Base-by-base conservation (phyloP, 2,888 invertebrate genomes). In the Bibio marci region DNA sequence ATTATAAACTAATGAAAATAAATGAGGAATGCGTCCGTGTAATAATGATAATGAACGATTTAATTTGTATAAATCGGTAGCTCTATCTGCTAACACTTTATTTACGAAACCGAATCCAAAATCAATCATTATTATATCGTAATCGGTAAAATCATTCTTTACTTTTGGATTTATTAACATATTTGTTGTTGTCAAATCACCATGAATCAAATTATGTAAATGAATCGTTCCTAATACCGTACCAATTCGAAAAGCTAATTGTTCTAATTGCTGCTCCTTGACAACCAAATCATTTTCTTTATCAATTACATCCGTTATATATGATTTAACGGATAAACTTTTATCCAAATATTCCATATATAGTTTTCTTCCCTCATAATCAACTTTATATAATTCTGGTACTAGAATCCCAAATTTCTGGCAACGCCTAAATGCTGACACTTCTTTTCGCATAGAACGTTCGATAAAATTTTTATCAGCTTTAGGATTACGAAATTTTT, bases 121-220 rank as follows among this genome's bases (percentile, higher is more conserved):
- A 62, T 98, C 98, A 49, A 98, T 91, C 47, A 95, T 66, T 6
- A 81, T 72, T 8, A 94, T 55, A 8, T 79, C 69, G 32, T 67
- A 59, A 27, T 67, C 59, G 2, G 55, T 49, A 30, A 57, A 55
- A 26, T 56, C 47, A n/a, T n/a, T n/a, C 6, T 60, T 43, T 41
- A 56, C 52, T 38, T 54, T 54, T 14, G 66, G 67, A 43, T 74
- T 62, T 12, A 92, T 57, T 39, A 98, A 62, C 60, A 98, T 79
- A 55, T 98, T 98, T 0, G 97, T 97, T 1, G 97, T 94, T 0
- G 98, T 98, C 43, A 98, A 67, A 64, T 98, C 98, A 1, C 98
- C 98, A 59, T 98, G 98, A 47, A 97, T 82, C 4, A 98, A 79
- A 52, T 83, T 80, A 50, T 74, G 78, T 12, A 67, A 66, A 57